phyloP scores from a whole-genome alignment of 2,888 invertebrate species.

The Dicroscelio sp. region DNA sequence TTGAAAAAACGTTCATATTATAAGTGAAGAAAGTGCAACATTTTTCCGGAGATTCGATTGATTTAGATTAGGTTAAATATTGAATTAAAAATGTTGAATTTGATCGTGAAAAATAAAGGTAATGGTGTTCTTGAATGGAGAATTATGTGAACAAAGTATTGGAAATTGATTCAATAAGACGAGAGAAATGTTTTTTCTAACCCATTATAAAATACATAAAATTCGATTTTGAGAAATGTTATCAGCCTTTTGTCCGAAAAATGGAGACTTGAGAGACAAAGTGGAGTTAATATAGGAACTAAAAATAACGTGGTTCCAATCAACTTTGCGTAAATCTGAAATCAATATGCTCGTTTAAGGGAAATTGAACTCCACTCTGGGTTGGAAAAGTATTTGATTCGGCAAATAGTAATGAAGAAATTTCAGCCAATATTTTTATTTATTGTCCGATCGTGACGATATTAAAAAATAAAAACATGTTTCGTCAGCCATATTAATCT shows the following conservation, averaged over 20 bases:
- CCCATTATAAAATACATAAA: slow-evolving; percentile 54
- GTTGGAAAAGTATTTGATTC: slow-evolving; percentile 31
- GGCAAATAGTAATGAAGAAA: slow-evolving; percentile 19
- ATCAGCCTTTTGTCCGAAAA: slow-evolving; percentile 69
- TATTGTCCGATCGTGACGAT: no score
- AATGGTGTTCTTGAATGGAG: slow-evolving; percentile 19
- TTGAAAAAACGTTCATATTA: no score
- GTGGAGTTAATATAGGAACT: slow-evolving; percentile 66
- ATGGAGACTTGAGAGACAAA: slow-evolving; percentile 69
- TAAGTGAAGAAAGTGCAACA: no score
- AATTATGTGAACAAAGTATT: slow-evolving; percentile 56
- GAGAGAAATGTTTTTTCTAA: slow-evolving; percentile 54
- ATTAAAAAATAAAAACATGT: no score
- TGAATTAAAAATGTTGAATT: no score
- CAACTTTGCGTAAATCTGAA: slow-evolving; percentile 73
- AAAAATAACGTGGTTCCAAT: slow-evolving; percentile 73
- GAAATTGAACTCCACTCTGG: slow-evolving; percentile 55
- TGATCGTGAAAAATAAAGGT: background rate
- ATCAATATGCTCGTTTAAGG: slow-evolving; percentile 72
- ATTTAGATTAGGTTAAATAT: no score
- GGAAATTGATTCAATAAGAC: slow-evolving; percentile 53
- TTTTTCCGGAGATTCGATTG: no score
- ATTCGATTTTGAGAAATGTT: slow-evolving; percentile 59
- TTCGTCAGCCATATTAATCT: no score
- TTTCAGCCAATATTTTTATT: background rate